Evolutionary conservation across 2,113 vertebrate species (phyloP), one percentile per base, ranked within the genome.

Genomic region (Gymnocephalus cernua): DNA sequence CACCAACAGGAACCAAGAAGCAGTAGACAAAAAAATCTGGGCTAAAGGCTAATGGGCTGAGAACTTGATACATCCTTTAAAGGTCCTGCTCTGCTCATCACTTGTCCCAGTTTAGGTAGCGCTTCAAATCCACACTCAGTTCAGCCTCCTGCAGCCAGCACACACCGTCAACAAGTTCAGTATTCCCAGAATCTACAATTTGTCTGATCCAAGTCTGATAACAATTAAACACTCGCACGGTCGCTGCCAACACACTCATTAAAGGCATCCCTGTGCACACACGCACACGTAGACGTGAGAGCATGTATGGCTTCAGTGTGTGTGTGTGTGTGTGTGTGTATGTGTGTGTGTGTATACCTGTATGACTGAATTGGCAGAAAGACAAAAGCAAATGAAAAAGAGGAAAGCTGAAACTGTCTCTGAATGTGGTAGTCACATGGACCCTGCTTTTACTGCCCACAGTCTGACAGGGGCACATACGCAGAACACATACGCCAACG

Each of bases 31-130:
- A 80, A 86, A 82, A 71, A 77, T 66, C 77, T 64, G 70, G 79
- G 79, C 69, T 72, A 78, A 71, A 75, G 82, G 80, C 79, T 91
- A 91, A 90, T 90, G 86, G 85, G 79, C 84, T 82, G 75, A 88
- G 82, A 91, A 90, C 47, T 67, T 77, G 85, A 90, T 88, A 77
- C 62, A 82, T 77, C 78, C 83, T 81, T 90, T 79, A 61, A 84
- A 92, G 84, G 79, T 62, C 53, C 57, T 38, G n/a, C 72, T 59
- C 82, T 41, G 50, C 76, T 86, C 66, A 69, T 86, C 66, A 16
- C 57, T 70, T 86, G 56, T 78, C 61, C 62, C 57, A 44, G 73
- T 80, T 86, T 70, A 78, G 86, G 82, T 79, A 84, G 67, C 13
- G 41, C 86, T 92, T 90, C 84, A 87, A 87, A 81, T 80, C 61